Conservation (phyloP, 2,888 invertebrate species). For the Keiferia lycopersicella region DNA sequence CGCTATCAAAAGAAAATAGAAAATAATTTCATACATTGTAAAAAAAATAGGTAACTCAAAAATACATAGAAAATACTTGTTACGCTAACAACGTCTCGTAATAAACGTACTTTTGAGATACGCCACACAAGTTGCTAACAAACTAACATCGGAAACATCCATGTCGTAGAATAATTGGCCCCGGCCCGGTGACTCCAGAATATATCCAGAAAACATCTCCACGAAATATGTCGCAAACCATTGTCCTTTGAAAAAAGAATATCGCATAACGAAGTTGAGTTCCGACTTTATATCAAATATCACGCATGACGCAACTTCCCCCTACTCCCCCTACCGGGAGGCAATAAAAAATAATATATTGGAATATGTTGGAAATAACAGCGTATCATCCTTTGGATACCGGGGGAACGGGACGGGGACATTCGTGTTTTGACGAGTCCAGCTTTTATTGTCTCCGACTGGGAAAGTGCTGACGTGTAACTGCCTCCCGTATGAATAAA, state of each 20-base stretch:
- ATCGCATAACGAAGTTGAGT: conserved; percentile 80
- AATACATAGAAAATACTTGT: conserved; percentile 16
- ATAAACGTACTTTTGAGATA: conserved; percentile 37
- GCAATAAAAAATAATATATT: conserved; percentile 83
- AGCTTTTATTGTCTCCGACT: conserved; percentile 66
- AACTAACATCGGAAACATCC: conserved; percentile 62
- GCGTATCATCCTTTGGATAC: conserved; percentile 78
- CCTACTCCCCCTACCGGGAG: conserved; percentile 52
- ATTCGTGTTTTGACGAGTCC: conserved; percentile 74
- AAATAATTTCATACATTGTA: not conserved
- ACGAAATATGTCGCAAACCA: conserved; percentile 74
- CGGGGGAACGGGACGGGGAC: conserved; percentile 51
- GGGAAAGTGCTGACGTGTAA: conserved; percentile 69
- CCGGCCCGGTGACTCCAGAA: conserved; percentile 63
- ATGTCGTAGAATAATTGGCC: conserved; percentile 75
- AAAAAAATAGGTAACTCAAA: not conserved
- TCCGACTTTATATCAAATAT: conserved; percentile 82
- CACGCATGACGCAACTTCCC: conserved; percentile 76
- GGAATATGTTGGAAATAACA: conserved; percentile 83
- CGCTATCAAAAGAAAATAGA: not conserved
- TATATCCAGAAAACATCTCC: conserved; percentile 65
- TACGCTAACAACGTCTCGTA: conserved; percentile 30
- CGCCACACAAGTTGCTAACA: conserved; percentile 56
- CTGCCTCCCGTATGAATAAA: conserved; percentile 60
- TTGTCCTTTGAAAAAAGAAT: conserved; percentile 81